phyloP scores from a whole-genome alignment of 37 sponge, comb jelly and placozoan species.

The Tethya wilhelma region DNA sequence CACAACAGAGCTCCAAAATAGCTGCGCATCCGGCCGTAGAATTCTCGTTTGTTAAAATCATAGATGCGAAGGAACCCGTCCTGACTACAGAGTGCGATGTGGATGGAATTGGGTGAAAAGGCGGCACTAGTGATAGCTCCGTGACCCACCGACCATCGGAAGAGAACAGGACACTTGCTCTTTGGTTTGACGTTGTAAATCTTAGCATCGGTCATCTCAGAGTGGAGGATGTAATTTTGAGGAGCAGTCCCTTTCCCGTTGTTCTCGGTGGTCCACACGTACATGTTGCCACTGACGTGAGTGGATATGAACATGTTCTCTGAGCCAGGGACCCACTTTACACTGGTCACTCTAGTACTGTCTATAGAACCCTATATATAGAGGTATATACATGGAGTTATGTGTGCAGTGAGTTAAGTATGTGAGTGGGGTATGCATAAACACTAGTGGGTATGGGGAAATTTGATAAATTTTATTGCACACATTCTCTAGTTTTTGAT shows the following conservation, averaged over 20 bases:
- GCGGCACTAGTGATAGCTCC: conserved; percentile 78
- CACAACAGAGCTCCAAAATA: conserved; percentile 94
- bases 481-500: no score
- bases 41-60: conserved; percentile 63
- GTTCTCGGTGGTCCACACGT: conserved; percentile 75
- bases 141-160: conserved; percentile 68
- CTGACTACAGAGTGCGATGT: conserved; percentile 89
- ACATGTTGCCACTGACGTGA: conserved; percentile 89
- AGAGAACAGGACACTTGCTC: conserved; percentile 34
- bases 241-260: not conserved
- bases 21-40: conserved; percentile 91
- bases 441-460: no score
- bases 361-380: conserved; percentile 56
- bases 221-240: conserved; percentile 28
- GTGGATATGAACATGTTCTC: conserved; percentile 81
- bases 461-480: no score
- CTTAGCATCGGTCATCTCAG: conserved; percentile 48
- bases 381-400: not conserved
- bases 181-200: conserved; percentile 54
- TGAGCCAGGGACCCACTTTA: conserved; percentile 91
- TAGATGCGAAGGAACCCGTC: conserved; percentile 94
- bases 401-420: not conserved
- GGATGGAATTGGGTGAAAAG: conserved; percentile 90
- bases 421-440: no score
- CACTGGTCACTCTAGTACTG: conserved; percentile 66